Base-by-base conservation (phyloP, 2,113 vertebrate species). In the Macroglossus sobrinus region DNA sequence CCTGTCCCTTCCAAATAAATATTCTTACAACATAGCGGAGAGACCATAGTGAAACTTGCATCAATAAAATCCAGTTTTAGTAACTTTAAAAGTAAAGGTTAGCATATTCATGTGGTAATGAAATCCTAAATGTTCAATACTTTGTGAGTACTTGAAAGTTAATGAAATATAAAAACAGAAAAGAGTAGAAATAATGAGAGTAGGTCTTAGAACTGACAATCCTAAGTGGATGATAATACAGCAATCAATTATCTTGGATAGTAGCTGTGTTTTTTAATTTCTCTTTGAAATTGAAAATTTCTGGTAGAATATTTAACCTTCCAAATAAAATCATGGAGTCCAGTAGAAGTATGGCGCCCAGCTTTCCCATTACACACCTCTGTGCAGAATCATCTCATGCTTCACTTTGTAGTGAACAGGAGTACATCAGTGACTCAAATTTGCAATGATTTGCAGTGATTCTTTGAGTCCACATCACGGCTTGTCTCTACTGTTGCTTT, bases 61-160 rank as follows among this genome's bases (percentile, higher is more conserved):
- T 59, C 61, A 57, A 12, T 19, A 19, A 66, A 79, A 11, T 47
- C 45, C 63, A 35, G 30, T 69, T 91, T 75, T 66, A 84, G 43
- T 86, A 43, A 84, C 33, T 74, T 91, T 74, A 95, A 93, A 96
- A 87, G n/a, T 72, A 72, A 87, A 91, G 59, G 68, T 33, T 87
- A 78, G 22, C 47, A 81, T 14, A 71, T 50, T 61, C 66, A 18
- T 24, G 19, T 47, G 15, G 38, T 47, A 47, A 80, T 79, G 35
- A 71, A 68, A 66, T 79, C 19, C 22, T 74, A 74, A 84, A 57
- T 74, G 15, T 78, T 9, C 4, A 76, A 33, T 43, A 64, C 50
- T 43, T 33, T 24, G 26, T 19, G 28, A 87, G 15, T 72, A 50
- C 13, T 79, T 84, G 19, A 63, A 53, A 71, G 43, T 13, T 40